Evolutionary conservation across 2,888 invertebrate genomes (phyloP).

Genomic region (Drosophila demipolita): DNA sequence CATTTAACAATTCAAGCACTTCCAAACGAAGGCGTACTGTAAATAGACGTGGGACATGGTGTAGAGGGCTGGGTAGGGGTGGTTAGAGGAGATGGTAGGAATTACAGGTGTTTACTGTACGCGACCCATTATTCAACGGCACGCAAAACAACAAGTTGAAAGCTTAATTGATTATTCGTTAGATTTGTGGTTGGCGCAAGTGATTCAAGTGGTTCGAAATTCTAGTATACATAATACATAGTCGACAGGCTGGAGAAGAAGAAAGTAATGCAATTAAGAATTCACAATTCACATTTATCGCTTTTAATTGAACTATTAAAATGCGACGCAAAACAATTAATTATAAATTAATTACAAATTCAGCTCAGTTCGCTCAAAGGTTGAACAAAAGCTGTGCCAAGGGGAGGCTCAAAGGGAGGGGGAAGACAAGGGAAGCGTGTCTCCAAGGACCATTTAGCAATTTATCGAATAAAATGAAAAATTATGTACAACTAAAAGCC

Average conservation of each 20-base stretch:
- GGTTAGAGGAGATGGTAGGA: not conserved
- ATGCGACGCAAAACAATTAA: constrained; percentile 11
- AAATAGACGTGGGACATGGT: not conserved
- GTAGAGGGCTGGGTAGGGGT: not conserved
- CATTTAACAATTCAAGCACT: constrained; percentile 74
- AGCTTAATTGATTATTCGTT: constrained; percentile 66
- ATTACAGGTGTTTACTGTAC: constrained; percentile 35
- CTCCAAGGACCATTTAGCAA: constrained; percentile 9
- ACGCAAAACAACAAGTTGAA: constrained; percentile 45
- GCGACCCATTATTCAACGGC: constrained; percentile 50
- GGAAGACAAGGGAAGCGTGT: not conserved
- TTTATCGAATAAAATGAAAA: not conserved
- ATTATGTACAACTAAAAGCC: not conserved
- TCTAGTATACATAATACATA: constrained; percentile 1
- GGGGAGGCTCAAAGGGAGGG: not conserved
- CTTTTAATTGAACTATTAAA: constrained; percentile 70
- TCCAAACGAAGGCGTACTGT: constrained; percentile 36
- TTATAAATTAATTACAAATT: constrained; percentile 31
- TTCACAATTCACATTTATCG: constrained; percentile 25
- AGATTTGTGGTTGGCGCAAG: constrained; percentile 43
- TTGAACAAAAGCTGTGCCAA: not conserved
- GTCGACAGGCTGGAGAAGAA: constrained; percentile 15
- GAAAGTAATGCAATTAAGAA: constrained; percentile 66
- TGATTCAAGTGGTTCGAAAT: constrained; percentile 9
- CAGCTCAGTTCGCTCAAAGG: constrained; percentile 13